phyloP scores from a whole-genome alignment of 2,888 invertebrate species.

The Muscina levida region DNA sequence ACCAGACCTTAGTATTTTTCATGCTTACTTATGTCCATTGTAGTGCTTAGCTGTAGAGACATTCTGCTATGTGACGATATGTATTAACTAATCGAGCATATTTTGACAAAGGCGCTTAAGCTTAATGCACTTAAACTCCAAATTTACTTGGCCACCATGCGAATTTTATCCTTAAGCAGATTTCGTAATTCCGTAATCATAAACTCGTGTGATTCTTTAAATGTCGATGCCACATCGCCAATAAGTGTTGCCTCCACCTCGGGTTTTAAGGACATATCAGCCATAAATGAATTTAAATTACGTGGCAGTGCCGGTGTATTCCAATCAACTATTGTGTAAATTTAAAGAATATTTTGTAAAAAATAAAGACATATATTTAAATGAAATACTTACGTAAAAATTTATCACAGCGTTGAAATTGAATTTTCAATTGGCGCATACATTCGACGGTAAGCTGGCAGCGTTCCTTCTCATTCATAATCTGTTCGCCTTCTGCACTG shows the following conservation, averaged over 20 bases:
- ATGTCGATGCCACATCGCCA: constrained; percentile 76
- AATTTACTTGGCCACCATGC: constrained; percentile 77
- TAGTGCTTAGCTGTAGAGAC: not conserved
- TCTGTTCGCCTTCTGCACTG: constrained; percentile 67
- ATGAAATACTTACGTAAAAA: constrained; percentile 73
- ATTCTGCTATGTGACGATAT: not conserved
- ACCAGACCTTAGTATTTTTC: not conserved
- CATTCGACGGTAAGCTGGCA: constrained; percentile 76
- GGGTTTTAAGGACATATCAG: constrained; percentile 79
- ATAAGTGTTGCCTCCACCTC: constrained; percentile 77
- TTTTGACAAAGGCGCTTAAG: constrained; percentile 27
- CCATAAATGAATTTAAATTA: constrained; percentile 77
- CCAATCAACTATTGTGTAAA: constrained; percentile 73
- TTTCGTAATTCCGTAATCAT: constrained; percentile 77
- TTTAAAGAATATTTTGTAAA: not conserved
- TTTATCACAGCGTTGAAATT: constrained; percentile 76
- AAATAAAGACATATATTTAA: not conserved
- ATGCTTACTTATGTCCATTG: not conserved
- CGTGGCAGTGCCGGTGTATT: constrained; percentile 75
- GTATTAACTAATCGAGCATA: constrained; percentile 7
- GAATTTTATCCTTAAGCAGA: constrained; percentile 79
- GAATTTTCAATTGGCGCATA: constrained; percentile 77
- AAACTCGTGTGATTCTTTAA: constrained; percentile 78
- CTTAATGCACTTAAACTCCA: constrained; percentile 15
- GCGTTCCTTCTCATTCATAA: constrained; percentile 77